Evolutionary conservation across 2,888 invertebrate species (phyloP), one percentile per base, ranked within the genome.

Genomic region (Nephrotoma guestfalica): DNA sequence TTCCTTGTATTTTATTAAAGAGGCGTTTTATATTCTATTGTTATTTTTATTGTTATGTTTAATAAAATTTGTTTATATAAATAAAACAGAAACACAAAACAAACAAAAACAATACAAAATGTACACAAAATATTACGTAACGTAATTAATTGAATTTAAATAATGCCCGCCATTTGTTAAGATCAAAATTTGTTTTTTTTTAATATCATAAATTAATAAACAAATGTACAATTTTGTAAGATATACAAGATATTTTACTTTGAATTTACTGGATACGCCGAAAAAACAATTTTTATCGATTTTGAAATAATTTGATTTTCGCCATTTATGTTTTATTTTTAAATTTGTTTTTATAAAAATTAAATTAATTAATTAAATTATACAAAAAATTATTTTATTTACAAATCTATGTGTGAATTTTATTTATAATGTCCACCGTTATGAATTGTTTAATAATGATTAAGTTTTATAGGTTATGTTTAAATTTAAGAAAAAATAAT

Each of bases 1-100:
- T 57, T 71, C 11, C 9, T 71, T 71, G 71, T 71, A 71, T 71
- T 71, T 71, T 30, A 30, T 30, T 87, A 51, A 57, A 57, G 30
- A 85, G 86, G 86, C 71, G 71, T 87, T 86, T 86, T 87, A 71
- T 83, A 42, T 86, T 86, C 51, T 51, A 42, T 86, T 51, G 85
- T 85, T 43, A 42, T 42, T 85, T 43, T 43, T 85, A 43, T 85
- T n/a, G 30, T 71, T 71, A 71, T 71, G 42, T 85, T 85, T 85
- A 85, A 85, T 85, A 41, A 85, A 85, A 41, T 15, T 85, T 85
- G 41, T 85, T 42, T 85, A 42, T 85, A 42, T 42, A 85, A 85
- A 85, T 42, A 41, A 41, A 41, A 51, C n/a, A 13, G 51, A 71
- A 71, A 51, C 51, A 51, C 51, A 51, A 51, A 51, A 51, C 51